A percentile compares a stretch with the other conserved stretches of the same genome.
These are phyloP conservation scores for Ptychodera flava DNA, from an alignment of 35 echinoderm and acorn worm species.

Conservation along the genomic window DNA sequence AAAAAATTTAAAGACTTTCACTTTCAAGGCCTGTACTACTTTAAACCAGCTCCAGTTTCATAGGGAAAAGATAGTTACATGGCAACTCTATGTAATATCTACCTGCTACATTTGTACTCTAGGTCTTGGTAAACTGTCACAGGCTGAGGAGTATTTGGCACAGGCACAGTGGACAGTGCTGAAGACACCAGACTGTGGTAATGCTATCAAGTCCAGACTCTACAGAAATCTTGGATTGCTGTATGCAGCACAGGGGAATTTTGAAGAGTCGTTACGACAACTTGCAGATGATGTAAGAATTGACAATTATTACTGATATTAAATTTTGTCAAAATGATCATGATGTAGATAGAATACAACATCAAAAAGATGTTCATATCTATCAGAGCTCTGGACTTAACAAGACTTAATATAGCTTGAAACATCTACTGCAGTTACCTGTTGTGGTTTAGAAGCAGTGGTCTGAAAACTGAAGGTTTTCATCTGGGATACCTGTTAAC, in stretches of 20 bases:
- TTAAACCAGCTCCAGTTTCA: no score
- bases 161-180: constrained; percentile 95
- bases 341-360: neutral
- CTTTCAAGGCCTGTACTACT: no score
- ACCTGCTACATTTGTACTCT: neutral
- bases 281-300: constrained; percentile 85
- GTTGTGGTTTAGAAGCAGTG: no score
- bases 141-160: constrained; percentile 92
- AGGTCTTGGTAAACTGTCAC: constrained; percentile 88
- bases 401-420: no score
- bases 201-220: constrained; percentile 89
- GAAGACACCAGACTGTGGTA: constrained; percentile 85
- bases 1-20: no score
- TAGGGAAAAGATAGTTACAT: no score
- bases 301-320: no score
- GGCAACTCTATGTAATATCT: no score
- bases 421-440: no score
- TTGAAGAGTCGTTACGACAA: constrained; percentile 70
- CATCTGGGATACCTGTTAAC: no score
- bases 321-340: neutral
- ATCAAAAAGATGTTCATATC: neutral
- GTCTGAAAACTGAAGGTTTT: no score
- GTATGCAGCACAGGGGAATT: constrained; percentile 85
- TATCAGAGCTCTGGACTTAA: neutral
- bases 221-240: constrained; percentile 81